Base-by-base conservation (phyloP, 2,888 invertebrate genomes). In the Tipula lateralis region DNA sequence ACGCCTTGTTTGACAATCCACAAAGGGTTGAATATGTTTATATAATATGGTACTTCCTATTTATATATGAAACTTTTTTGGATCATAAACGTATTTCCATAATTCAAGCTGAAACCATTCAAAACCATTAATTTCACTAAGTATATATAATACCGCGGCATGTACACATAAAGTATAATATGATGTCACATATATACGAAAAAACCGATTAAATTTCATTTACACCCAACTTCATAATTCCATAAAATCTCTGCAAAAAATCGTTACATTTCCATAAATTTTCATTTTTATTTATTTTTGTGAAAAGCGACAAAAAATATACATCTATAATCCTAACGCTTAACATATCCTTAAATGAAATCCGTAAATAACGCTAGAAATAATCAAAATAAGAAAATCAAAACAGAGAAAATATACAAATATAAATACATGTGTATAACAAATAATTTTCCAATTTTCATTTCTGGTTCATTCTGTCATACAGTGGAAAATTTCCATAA, bases 281-380 rank as follows among this genome's bases (percentile, higher is more conserved):
- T 66, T 66, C 66, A 66, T 66, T 66, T 66, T 66, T 66, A 66
- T 66, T 66, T 66, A 13, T 66, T 66, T 66, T 66, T 66, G 19
- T 24, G 1, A 66, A 9, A 66, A 66, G 24, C 66, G 66, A 66
- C 66, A 66, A 24, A 66, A 66, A 66, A 66, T 50, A 50, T 24
- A 66, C 24, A 44, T 24, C 19, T 66, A 66, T 66, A 66, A 66
- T 66, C 66, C 66, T 66, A 9, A 66, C 24, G 66, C 66, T 66
- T 66, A 66, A 66, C 66, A 66, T 66, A 66, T 66, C 66, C 66
- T 66, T 66, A 66, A 66, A 66, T 66, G 66, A 66, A 66, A 66
- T 66, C 66, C 66, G 66, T 66, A 66, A 66, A 66, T 66, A 66
- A 66, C 66, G 66, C 66, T 66, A 9, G 66, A 66, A 66, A 66